Conservation (phyloP, 2,113 vertebrate species). For the Dicrurus megarhynchus region DNA sequence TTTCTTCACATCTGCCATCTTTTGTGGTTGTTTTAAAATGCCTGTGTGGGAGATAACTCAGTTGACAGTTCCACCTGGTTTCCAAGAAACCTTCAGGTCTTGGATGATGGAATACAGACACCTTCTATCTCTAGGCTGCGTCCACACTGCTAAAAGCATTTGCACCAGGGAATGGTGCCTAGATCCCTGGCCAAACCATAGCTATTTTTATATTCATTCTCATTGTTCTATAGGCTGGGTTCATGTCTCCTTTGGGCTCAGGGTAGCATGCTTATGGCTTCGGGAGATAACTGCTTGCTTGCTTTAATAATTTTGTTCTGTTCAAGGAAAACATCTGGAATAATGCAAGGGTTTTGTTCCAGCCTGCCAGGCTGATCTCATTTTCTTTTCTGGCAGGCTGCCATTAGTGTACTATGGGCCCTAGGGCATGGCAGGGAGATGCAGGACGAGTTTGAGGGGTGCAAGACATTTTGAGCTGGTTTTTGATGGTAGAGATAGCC, state of each 20-base stretch:
- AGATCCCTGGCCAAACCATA: background rate
- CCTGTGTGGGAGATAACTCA: background rate
- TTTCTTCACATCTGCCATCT: background rate
- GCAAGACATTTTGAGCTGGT: background rate
- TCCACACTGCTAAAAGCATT: background rate
- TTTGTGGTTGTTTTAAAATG: background rate
- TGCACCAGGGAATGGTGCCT: background rate
- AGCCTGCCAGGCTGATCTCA: background rate
- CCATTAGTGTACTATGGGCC: fast-evolving
- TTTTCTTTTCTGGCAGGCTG: background rate
- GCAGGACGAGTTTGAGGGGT: background rate
- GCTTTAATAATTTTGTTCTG: background rate
- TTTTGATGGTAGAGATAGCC: background rate
- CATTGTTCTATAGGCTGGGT: background rate
- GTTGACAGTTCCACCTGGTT: background rate
- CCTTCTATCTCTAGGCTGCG: background rate
- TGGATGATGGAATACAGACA: background rate
- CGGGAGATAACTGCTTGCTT: background rate
- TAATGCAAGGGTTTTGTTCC: background rate
- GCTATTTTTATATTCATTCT: background rate
- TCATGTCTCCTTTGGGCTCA: background rate
- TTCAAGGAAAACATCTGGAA: background rate
- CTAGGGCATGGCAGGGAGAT: background rate
- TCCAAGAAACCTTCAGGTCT: background rate
- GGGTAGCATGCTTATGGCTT: background rate